Evolutionary conservation across 2,113 vertebrate species (phyloP), one percentile per base, ranked within the genome.

Genomic region (Columbina picui): DNA sequence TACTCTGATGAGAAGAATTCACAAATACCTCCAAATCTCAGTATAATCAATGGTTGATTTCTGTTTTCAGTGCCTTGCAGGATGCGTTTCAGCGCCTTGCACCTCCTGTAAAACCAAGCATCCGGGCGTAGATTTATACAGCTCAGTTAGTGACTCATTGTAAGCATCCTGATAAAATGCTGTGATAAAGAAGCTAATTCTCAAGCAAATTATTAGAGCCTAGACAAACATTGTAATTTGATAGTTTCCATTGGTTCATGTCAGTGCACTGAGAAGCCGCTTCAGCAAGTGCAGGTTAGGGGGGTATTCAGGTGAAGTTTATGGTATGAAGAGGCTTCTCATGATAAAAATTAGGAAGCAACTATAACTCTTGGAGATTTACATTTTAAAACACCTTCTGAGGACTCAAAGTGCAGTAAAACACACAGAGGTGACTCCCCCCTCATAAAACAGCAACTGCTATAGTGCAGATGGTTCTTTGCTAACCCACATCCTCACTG

Each of bases 221-320:
- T 7, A 87, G 67, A 30, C 63, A 39, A 69, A 3, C 8, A 6
- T 9, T 2, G 1, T 3, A 29, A 50, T n/a, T 11, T 26, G 56
- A 20, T 21, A 8, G 3, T 9, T 68, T 47, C 1, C 16, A 23
- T 6, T 7, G 2, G 21, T 19, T 74, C 11, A 1, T 32, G 49
- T 14, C 0, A 0, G 5, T 19, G 5, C 57, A 7, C 27, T 30
- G 63, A 61, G 41, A 53, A 70, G 25, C 57, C 0, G 0, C 49
- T 36, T 39, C 59, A 74, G 68, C n/a, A 36, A 5, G 25, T 0
- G 27, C 8, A 10, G 32, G 29, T 10, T 8, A 52, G 43, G n/a
- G 27, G 43, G 7, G 43, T 3, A 32, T 17, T 47, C 52, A 3
- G 30, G 26, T 32, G 30, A 29, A 9, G 8, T n/a, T 61, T 6